These are phyloP conservation scores for Hypsibius dujardini DNA, from an alignment of 1,140 invertebrate species.

Conservation along the genomic window DNA sequence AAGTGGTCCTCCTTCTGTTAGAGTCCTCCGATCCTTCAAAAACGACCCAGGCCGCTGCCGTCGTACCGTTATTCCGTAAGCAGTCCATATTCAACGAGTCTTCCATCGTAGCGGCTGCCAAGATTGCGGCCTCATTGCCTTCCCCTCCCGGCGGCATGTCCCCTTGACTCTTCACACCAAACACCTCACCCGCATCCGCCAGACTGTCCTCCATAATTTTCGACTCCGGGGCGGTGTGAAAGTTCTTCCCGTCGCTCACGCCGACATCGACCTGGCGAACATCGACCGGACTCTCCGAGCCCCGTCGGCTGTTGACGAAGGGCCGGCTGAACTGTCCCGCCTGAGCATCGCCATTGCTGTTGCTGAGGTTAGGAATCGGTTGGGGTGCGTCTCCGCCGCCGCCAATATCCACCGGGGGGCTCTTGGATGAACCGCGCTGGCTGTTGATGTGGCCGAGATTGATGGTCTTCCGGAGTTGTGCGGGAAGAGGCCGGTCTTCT, in stretches of 20 bases:
- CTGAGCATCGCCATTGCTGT: no score
- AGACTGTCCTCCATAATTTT: slow-evolving; percentile 1
- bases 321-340: background rate
- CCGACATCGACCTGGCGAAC: background rate
- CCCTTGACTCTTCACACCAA: background rate
- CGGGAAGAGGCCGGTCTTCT: no score
- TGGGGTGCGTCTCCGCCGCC: no score
- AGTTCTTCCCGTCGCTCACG: background rate
- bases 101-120: background rate
- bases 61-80: background rate
- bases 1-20: no score
- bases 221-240: background rate
- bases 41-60: no score
- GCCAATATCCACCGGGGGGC: no score
- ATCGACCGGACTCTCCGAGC: background rate
- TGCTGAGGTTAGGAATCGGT: no score
- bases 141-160: background rate
- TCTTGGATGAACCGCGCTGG: no score
- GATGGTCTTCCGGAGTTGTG: no score
- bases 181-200: background rate
- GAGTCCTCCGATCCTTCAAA: no score
- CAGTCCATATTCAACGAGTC: background rate
- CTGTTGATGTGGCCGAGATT: no score
- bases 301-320: background rate
- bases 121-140: background rate